These are phyloP conservation scores for Excalfactoria chinensis DNA, from an alignment of 2,113 vertebrate species.

Conservation along the genomic window DNA sequence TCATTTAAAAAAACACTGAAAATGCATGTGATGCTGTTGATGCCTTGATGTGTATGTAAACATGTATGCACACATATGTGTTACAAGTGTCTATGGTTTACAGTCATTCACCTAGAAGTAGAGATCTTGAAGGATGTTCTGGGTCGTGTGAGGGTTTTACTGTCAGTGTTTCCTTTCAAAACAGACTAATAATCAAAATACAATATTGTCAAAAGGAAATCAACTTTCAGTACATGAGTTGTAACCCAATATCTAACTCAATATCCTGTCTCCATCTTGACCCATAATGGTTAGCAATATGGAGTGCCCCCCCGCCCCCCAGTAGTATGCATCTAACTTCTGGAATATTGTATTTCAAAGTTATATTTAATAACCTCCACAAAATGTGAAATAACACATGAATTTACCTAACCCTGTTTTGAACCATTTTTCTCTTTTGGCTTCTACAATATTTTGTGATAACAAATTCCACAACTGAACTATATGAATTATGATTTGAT, in stretches of 20 bases:
- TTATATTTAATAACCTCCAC: background rate
- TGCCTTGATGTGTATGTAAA: background rate
- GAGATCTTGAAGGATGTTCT: background rate
- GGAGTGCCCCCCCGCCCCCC: background rate
- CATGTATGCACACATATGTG: background rate
- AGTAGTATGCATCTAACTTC: background rate
- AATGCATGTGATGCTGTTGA: background rate
- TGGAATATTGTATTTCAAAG: background rate
- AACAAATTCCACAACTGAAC: background rate
- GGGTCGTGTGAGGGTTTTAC: fast-evolving
- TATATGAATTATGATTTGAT: background rate
- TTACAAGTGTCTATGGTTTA: background rate
- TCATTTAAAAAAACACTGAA: background rate
- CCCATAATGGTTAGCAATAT: background rate
- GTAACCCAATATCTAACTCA: background rate
- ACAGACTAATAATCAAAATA: background rate
- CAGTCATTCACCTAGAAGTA: background rate
- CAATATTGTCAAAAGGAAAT: background rate
- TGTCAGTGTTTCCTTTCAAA: background rate
- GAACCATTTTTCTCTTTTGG: background rate
- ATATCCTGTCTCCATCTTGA: background rate
- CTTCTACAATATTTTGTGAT: background rate
- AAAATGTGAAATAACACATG: background rate
- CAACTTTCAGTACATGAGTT: background rate
- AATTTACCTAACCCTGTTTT: background rate